A percentile compares a stretch with the other conserved stretches of the same genome.
Evolutionary conservation across 2,888 invertebrate species (phyloP).

Genomic region (Drosophila cracens): DNA sequence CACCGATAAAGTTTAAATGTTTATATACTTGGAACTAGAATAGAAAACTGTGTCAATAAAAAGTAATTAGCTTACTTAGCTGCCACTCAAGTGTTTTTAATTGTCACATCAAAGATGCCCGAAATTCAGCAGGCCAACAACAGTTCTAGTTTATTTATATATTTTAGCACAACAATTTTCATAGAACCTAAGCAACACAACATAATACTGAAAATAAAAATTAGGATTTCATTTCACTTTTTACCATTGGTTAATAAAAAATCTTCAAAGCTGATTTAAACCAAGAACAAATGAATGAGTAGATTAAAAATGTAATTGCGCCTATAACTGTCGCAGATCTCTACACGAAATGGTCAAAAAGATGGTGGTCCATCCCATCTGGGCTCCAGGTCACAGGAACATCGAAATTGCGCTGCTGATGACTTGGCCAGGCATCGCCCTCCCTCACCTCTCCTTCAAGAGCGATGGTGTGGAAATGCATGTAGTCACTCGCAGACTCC

Average conservation of each 20-base stretch:
- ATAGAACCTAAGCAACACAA: neutral
- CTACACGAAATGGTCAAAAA: neutral
- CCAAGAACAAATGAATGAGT: neutral
- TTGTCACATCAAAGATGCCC: slow-evolving; percentile 5
- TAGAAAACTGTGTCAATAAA: neutral
- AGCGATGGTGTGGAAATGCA: neutral
- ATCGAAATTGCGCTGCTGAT: neutral
- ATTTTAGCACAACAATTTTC: neutral
- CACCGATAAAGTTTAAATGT: neutral
- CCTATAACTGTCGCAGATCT: neutral
- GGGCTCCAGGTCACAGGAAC: neutral
- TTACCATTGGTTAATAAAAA: neutral
- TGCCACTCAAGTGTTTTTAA: slow-evolving; percentile 6
- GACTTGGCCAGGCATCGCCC: neutral
- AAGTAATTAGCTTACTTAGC: neutral
- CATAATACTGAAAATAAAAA: neutral
- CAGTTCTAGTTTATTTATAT: slow-evolving; percentile 11
- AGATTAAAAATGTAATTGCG: neutral
- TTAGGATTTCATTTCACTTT: neutral
- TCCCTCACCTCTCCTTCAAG: neutral
- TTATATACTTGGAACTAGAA: neutral
- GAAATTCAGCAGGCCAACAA: neutral
- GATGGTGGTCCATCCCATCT: neutral
- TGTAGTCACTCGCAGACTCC: neutral
- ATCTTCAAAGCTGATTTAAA: neutral